Percentiles rank a stretch among this genome's conserved stretches.
Conservation (phyloP, 2,888 invertebrate species). For the Plagiodera versicolora region DNA sequence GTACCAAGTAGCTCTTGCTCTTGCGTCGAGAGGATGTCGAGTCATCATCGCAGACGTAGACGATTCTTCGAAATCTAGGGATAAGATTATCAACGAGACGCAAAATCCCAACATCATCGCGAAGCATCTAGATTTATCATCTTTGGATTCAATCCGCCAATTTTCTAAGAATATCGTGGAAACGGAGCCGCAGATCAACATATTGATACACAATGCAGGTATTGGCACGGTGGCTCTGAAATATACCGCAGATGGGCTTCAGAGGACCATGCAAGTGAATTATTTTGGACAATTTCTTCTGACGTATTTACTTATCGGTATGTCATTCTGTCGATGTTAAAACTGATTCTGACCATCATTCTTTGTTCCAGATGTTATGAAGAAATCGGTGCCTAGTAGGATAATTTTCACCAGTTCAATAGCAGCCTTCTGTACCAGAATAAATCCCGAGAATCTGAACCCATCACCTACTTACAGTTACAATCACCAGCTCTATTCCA, state of each 20-base stretch:
- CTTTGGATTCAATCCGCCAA: slow-evolving; percentile 58
- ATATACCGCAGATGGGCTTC: slow-evolving; percentile 64
- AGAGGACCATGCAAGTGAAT: slow-evolving; percentile 68
- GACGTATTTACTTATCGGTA: slow-evolving; percentile 64
- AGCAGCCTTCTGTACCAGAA: slow-evolving; percentile 28
- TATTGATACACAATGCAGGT: slow-evolving; percentile 69
- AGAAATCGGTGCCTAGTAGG: slow-evolving; percentile 39
- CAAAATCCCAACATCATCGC: slow-evolving; percentile 47
- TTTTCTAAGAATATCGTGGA: slow-evolving; percentile 64
- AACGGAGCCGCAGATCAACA: slow-evolving; percentile 60
- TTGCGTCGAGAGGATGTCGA: slow-evolving; percentile 57
- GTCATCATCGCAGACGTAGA: slow-evolving; percentile 60
- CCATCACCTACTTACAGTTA: slow-evolving; percentile 18
- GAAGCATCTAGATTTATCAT: slow-evolving; percentile 58
- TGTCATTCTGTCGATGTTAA: too few relatives aligned
- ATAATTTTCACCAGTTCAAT: slow-evolving; percentile 42
- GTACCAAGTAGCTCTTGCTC: slow-evolving; percentile 50
- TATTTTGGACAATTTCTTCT: slow-evolving; percentile 73
- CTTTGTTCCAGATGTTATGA: slow-evolving; percentile 55
- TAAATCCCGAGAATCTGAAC: slow-evolving; percentile 35
- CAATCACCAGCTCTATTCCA: slow-evolving; percentile 28
- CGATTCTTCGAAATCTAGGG: slow-evolving; percentile 37
- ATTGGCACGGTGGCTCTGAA: slow-evolving; percentile 55
- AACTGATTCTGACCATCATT: background rate
- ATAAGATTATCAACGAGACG: slow-evolving; percentile 45